Evolutionary conservation across 2,113 vertebrate species (phyloP).

Genomic region (Poicephalus gulielmi): DNA sequence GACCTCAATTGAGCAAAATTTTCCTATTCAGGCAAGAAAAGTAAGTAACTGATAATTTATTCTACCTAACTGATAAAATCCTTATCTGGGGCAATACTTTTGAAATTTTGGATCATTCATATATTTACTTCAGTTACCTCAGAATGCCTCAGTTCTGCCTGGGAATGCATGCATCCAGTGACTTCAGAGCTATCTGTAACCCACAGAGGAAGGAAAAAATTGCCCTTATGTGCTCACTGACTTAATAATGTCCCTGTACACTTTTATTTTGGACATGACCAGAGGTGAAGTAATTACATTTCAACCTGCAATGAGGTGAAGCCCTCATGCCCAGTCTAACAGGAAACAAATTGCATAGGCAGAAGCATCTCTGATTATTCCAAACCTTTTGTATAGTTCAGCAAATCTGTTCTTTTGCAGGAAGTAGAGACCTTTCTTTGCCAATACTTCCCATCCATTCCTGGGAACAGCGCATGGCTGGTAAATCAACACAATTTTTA

Average conservation of each 20-base stretch:
- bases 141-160: not conserved
- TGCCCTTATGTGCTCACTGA: not conserved
- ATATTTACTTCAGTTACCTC: not conserved
- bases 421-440: not conserved
- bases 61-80: not conserved
- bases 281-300: constrained; percentile 17
- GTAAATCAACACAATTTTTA: constrained; percentile 72
- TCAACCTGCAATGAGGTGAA: not conserved
- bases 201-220: not conserved
- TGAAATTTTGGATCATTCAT: not conserved
- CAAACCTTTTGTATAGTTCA: constrained; percentile 21
- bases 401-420: constrained; percentile 13
- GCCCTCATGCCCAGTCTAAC: not conserved
- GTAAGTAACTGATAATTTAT: not conserved
- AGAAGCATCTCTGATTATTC: constrained; percentile 27
- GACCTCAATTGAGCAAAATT: not conserved
- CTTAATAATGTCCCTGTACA: not conserved
- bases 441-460: not conserved
- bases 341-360: not conserved
- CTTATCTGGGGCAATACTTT: not conserved
- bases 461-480: constrained; percentile 22
- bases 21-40: not conserved
- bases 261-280: constrained; percentile 18
- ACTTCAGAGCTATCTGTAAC: not conserved
- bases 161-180: not conserved